Evolutionary conservation across 2,113 vertebrate genomes (phyloP), one percentile per base, ranked within the genome.

Genomic region (Lycaon pictus): DNA sequence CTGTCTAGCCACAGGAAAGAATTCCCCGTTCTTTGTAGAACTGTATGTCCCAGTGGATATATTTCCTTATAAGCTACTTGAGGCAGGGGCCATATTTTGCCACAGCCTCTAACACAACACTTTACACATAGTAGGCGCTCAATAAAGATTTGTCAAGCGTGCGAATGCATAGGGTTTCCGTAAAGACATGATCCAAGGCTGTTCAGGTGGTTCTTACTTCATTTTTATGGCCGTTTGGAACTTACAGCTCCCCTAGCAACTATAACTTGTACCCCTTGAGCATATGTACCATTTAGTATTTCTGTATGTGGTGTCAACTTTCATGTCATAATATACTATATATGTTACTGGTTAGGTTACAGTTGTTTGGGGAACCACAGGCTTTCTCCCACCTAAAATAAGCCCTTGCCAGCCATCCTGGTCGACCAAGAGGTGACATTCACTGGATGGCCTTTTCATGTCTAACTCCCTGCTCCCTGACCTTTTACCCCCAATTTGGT

Each of bases 261-360:
- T 88, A 56, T 96, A 96, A 90, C 20, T 83, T 71, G 51, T 84
- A 79, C n/a, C 79, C 90, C 71, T 94, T 22, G 37, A 96, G 95
- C n/a, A 43, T 82, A 72, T 90, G 82, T 74, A 76, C 89, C 90
- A 95, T 96, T 97, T 96, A 97, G 93, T 93, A 92, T 93, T 96
- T 95, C 90, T 96, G 76, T 95, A 82, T 77, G 76, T 86, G 90
- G 48, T 88, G 87, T 95, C 94, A 96, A 82, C 63, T 95, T 95
- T 92, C 71, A 27, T 95, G 92, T 95, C 58, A 62, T 71, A 65
- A 65, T 90, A 91, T 90, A 84, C 55, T 85, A 65, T 88, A 65
- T 62, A 43, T 63, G 90, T 74, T 88, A 92, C 69, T 84, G 85
- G 35, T 87, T 94, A 96, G 92, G 92, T 96, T 98, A 81, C 53